Conservation (phyloP, 2,113 vertebrate species). For the Pelobates fuscus region DNA sequence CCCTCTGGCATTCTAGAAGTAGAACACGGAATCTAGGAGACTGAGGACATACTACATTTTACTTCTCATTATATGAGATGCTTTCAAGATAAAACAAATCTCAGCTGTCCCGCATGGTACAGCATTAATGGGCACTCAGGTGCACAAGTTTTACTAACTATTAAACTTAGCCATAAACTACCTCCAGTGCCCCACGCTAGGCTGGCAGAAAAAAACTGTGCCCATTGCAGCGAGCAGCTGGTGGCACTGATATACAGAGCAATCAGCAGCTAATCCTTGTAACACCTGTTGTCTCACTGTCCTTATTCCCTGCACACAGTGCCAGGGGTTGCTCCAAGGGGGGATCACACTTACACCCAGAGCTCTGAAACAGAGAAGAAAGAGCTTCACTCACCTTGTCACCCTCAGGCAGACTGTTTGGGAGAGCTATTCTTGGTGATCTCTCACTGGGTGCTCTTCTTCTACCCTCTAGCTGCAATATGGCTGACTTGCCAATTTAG, state of each 20-base stretch:
- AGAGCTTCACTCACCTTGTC: conserved; percentile 6
- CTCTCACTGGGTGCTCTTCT: conserved; percentile 40
- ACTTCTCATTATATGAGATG: too few relatives aligned
- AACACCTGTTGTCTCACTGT: conserved; percentile 23
- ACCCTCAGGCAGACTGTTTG: not conserved
- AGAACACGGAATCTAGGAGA: too few relatives aligned
- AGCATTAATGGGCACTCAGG: too few relatives aligned
- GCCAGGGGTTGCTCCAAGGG: not conserved
- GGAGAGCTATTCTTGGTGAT: conserved; percentile 8
- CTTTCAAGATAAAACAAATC: too few relatives aligned
- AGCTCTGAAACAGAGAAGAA: not conserved
- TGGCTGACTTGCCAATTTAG: conserved; percentile 60
- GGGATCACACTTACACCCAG: not conserved
- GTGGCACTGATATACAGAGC: not conserved
- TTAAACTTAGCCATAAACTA: too few relatives aligned
- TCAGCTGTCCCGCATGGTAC: too few relatives aligned
- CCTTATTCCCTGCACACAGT: not conserved
- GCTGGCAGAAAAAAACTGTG: not conserved
- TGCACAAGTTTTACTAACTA: too few relatives aligned
- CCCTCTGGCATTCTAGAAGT: too few relatives aligned
- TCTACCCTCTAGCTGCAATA: conserved; percentile 61
- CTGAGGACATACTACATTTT: too few relatives aligned
- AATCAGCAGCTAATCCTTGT: conserved; percentile 11
- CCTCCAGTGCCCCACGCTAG: too few relatives aligned
- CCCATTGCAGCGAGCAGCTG: conserved; percentile 1